Percentiles rank a stretch among this genome's conserved stretches.
Evolutionary conservation across 2,888 invertebrate species (phyloP).

Genomic region (Crocallis elinguaria): DNA sequence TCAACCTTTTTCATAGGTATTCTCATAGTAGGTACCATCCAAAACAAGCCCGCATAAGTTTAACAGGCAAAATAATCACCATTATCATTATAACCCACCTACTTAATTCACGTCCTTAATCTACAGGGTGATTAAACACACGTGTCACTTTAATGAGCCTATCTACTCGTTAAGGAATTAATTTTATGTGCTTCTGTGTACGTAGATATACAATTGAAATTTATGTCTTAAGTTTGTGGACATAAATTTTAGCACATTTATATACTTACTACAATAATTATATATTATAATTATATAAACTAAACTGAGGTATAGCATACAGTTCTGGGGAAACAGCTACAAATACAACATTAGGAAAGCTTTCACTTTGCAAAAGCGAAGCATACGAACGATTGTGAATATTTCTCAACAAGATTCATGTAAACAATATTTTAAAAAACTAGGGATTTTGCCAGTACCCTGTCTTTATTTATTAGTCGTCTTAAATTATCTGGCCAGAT

Average conservation of each 20-base stretch:
- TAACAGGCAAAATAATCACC: slow-evolving; percentile 46
- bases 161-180: slow-evolving; percentile 31
- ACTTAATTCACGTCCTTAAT: slow-evolving; percentile 44
- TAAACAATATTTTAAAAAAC: no score
- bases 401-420: no score
- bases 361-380: no score
- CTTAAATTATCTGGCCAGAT: no score
- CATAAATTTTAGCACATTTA: not conserved
- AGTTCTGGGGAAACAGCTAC: no score
- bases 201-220: slow-evolving; percentile 16
- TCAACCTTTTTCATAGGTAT: not conserved
- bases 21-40: slow-evolving; percentile 5
- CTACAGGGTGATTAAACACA: slow-evolving; percentile 57
- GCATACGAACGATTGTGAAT: no score
- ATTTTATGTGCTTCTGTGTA: slow-evolving; percentile 26
- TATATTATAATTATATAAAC: no score
- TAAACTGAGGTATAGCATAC: no score
- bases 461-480: no score
- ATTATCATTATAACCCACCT: slow-evolving; percentile 50
- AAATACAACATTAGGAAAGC: no score
- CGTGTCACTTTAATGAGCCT: slow-evolving; percentile 52
- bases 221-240: not conserved
- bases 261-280: no score
- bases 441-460: no score
- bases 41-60: slow-evolving; percentile 58